Evolutionary conservation across 2,888 invertebrate species (phyloP).

Genomic region (Sceliomorpha sp.): DNA sequence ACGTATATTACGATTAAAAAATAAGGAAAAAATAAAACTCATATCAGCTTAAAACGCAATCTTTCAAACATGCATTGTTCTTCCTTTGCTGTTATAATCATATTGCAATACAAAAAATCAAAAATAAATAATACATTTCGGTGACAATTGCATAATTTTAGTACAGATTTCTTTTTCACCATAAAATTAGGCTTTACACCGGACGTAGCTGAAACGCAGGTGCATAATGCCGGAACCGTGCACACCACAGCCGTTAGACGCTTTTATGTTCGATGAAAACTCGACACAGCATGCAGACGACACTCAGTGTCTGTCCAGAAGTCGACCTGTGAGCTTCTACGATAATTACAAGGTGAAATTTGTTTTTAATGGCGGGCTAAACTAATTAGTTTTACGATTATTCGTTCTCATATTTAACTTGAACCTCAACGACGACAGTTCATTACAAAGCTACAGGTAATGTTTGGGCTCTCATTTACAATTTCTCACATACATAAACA

Average conservation of each 20-base stretch:
- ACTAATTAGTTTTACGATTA: conserved; percentile 1
- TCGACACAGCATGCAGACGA: conserved; percentile 69
- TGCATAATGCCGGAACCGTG: conserved; percentile 56
- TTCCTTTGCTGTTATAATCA: no score
- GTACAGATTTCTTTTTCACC: conserved; percentile 41
- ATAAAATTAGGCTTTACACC: conserved; percentile 52
- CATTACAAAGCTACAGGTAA: no score
- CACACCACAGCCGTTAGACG: conserved; percentile 45
- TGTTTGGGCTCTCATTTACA: no score
- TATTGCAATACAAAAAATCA: no score
- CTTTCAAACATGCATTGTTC: no score
- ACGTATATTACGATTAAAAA: no score
- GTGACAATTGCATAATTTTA: conserved; percentile 32
- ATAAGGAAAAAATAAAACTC: no score
- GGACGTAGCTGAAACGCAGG: conserved; percentile 50
- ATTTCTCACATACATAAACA: no score
- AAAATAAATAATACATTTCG: no score
- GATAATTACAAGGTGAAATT: conserved; percentile 78
- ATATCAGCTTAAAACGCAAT: no score
- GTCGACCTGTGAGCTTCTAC: conserved; percentile 80
- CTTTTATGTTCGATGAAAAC: conserved; percentile 53
- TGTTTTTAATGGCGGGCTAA: conserved; percentile 1
- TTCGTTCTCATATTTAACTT: background rate
- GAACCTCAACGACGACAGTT: background rate
- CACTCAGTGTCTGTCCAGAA: conserved; percentile 73